These are phyloP conservation scores for Tuta absoluta DNA, from an alignment of 2,888 invertebrate species.

Conservation along the genomic window DNA sequence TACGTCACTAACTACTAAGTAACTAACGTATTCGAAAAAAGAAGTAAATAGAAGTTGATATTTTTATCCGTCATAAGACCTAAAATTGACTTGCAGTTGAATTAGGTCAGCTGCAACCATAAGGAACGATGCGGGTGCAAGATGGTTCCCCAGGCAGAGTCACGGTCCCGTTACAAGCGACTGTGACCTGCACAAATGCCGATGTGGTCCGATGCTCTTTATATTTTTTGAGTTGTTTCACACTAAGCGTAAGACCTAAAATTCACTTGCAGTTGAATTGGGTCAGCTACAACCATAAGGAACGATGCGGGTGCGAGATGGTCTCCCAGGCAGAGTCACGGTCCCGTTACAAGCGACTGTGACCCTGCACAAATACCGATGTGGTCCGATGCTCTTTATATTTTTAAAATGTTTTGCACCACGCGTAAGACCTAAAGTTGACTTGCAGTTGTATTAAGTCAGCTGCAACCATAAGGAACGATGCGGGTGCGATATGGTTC, in stretches of 20 bases:
- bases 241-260: no score
- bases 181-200: slow-evolving; percentile 4
- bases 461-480: not conserved
- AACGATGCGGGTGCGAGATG: slow-evolving; percentile 5
- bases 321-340: not conserved
- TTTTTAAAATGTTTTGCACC: slow-evolving; percentile 13
- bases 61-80: no score
- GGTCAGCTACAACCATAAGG: not conserved
- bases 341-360: slow-evolving; percentile 11
- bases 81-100: not conserved
- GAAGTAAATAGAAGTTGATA: no score
- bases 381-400: slow-evolving; percentile 10
- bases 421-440: no score
- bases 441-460: not conserved
- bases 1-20: no score
- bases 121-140: slow-evolving; percentile 4
- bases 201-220: slow-evolving; percentile 16
- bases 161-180: slow-evolving; percentile 5
- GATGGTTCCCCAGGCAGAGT: slow-evolving; percentile 4
- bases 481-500: slow-evolving; percentile 9
- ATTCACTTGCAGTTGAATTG: not conserved
- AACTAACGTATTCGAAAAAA: no score
- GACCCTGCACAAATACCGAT: slow-evolving; percentile 5
- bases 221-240: slow-evolving; percentile 18
- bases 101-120: not conserved